Conservation (phyloP, 2,797 vertebrate genomes). For the Cuniculus paca region DNA sequence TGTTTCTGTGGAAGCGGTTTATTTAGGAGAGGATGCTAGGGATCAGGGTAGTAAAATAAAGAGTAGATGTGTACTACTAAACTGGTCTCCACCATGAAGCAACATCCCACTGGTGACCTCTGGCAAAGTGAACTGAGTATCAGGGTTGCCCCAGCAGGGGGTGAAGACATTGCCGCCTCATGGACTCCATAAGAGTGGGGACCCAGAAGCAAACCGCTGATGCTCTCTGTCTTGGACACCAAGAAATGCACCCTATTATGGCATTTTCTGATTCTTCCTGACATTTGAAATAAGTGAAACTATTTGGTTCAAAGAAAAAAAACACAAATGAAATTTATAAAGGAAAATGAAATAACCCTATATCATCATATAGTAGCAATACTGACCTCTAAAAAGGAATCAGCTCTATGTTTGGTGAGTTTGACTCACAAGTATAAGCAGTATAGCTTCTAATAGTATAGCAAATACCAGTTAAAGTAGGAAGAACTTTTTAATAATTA, state of each 20-base stretch:
- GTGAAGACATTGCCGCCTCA: neutral
- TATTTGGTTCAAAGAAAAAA: neutral
- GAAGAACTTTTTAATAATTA: conserved; percentile 38
- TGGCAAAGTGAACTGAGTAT: neutral
- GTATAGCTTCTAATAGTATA: neutral
- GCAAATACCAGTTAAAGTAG: neutral
- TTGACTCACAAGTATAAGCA: neutral
- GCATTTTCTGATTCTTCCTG: neutral
- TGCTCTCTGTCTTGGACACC: neutral
- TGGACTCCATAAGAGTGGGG: fast-evolving
- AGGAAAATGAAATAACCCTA: conserved; percentile 17
- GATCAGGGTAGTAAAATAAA: neutral
- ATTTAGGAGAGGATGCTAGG: neutral
- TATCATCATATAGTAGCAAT: neutral
- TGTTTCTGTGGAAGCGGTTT: neutral
- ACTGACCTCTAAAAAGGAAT: neutral
- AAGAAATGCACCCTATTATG: neutral
- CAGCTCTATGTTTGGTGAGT: neutral
- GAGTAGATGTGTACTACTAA: neutral
- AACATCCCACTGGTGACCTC: too few species aligned
- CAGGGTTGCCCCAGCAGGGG: neutral
- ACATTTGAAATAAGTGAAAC: neutral
- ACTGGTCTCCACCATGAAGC: neutral
- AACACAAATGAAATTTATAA: neutral
- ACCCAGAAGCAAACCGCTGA: neutral